phyloP scores from a whole-genome alignment of 2,113 vertebrate species.

The Neodontobutis hainanensis region DNA sequence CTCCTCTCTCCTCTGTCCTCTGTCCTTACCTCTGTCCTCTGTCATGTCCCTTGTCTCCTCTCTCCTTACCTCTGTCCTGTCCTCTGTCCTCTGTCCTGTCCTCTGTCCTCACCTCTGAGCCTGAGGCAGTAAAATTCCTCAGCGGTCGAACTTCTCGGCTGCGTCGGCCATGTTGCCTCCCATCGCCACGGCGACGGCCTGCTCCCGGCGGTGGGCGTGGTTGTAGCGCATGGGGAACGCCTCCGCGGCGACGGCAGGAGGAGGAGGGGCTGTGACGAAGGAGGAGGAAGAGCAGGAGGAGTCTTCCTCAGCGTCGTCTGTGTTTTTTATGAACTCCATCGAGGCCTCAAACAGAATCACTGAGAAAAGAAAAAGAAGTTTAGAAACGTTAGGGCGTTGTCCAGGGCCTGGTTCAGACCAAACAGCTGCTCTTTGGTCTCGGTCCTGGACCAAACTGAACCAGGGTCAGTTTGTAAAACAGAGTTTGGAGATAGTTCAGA shows the following conservation, averaged over 20 bases:
- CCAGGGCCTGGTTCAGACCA: no score
- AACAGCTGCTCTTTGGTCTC: no score
- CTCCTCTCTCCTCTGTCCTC: no score
- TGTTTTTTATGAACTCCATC: conserved; percentile 77
- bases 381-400: no score
- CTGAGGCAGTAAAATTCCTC: conserved; percentile 68
- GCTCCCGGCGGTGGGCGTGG: conserved; percentile 59
- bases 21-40: no score
- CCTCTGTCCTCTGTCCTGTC: no score
- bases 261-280: conserved; percentile 32
- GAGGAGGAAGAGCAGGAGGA: not conserved
- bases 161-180: conserved; percentile 5
- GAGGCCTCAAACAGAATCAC: conserved; percentile 72
- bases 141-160: conserved; percentile 36
- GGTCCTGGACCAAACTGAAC: no score
- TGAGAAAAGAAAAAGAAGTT: conserved; percentile 19
- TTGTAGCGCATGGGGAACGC: conserved; percentile 69
- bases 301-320: conserved; percentile 30
- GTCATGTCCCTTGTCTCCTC: no score
- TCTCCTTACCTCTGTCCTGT: no score
- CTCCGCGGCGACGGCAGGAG: conserved; percentile 46
- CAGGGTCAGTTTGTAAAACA: no score
- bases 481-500: no score
- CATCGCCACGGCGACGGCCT: conserved; percentile 56
- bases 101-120: conserved; percentile 45